Conservation (phyloP, 2,113 vertebrate genomes). For the Clinocottus analis region DNA sequence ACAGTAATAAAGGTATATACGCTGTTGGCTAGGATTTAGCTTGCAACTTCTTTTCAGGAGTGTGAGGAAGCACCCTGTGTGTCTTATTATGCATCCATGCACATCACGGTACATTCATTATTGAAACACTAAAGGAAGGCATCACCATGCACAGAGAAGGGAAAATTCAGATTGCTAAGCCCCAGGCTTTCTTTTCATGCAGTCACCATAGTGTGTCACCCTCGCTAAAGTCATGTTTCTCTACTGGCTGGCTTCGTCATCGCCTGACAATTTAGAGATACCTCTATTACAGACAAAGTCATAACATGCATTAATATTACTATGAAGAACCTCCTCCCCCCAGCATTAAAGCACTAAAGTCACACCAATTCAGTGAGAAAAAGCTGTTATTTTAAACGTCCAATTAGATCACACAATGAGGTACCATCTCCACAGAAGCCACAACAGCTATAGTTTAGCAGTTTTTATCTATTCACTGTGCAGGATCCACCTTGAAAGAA, state of each 20-base stretch:
- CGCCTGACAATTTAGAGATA: constrained; percentile 31
- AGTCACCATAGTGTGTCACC: constrained; percentile 57
- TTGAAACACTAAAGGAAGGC: constrained; percentile 68
- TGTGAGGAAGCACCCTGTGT: constrained; percentile 50
- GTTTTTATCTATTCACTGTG: constrained; percentile 54
- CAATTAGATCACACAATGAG: constrained; percentile 71
- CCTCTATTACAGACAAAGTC: constrained; percentile 26
- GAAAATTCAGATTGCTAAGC: constrained; percentile 56
- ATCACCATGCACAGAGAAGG: constrained; percentile 58
- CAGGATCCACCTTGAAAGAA: constrained; percentile 53
- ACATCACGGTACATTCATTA: constrained; percentile 70
- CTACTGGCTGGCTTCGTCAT: constrained; percentile 44
- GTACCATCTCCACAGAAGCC: constrained; percentile 44
- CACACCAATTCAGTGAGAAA: constrained; percentile 40
- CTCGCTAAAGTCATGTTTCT: constrained; percentile 34
- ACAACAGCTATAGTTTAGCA: constrained; percentile 38
- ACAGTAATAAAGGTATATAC: constrained; percentile 50
- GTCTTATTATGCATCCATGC: constrained; percentile 66
- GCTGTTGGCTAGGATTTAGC: constrained; percentile 66
- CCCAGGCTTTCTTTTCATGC: constrained; percentile 50
- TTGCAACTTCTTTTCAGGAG: constrained; percentile 65
- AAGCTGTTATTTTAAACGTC: constrained; percentile 55
- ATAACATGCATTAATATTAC: constrained; percentile 36
- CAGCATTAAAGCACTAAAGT: constrained; percentile 32
- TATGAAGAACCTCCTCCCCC: background rate